phyloP scores from a whole-genome alignment of 1,140 invertebrate species.

The Brachionus sp. region DNA sequence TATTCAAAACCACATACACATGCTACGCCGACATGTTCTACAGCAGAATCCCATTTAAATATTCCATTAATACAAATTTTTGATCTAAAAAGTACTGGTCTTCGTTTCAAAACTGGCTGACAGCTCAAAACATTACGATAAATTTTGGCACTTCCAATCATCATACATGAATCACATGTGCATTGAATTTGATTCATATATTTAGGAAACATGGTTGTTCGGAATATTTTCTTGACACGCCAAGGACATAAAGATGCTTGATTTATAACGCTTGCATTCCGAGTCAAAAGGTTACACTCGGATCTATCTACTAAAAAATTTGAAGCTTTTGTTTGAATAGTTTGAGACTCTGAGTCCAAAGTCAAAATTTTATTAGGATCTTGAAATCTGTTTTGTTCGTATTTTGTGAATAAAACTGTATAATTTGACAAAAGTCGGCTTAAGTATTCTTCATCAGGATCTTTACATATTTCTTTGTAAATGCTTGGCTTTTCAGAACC shows the following conservation, averaged over 20 bases:
- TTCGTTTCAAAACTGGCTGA: neutral
- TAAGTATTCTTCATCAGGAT: neutral
- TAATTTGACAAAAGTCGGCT: neutral
- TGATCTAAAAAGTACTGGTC: neutral
- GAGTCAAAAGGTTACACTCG: neutral
- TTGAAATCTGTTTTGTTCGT: neutral
- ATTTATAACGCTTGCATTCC: neutral
- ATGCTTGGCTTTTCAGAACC: neutral
- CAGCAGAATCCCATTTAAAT: neutral
- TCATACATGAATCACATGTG: neutral
- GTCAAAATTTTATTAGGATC: neutral
- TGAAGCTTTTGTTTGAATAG: neutral
- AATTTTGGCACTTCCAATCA: neutral
- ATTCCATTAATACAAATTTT: neutral
- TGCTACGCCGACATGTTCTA: slow-evolving; percentile 8
- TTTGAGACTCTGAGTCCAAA: neutral
- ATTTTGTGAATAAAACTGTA: neutral
- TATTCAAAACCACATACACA: slow-evolving; percentile 8
- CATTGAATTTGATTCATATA: neutral
- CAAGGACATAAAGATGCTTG: slow-evolving; percentile 4
- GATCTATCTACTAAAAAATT: neutral
- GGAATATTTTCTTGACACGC: neutral
- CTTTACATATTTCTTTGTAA: neutral
- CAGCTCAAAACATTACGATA: neutral
- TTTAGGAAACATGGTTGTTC: neutral